Base-by-base conservation (phyloP, 2,888 invertebrate species). In the Lasioglossum marginatum region DNA sequence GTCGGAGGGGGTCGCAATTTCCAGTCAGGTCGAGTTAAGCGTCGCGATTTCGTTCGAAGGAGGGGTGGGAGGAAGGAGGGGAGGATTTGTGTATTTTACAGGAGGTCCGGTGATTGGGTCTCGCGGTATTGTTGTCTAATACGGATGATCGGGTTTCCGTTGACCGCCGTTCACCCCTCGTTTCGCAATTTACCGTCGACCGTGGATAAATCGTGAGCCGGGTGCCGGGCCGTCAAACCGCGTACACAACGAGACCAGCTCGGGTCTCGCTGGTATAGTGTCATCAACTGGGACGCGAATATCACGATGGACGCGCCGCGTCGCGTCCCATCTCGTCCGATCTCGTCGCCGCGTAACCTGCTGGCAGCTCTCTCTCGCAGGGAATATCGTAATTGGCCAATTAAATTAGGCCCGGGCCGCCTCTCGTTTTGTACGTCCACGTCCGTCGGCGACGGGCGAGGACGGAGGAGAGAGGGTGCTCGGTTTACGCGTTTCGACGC, bases 131-230 rank as follows among this genome's bases (percentile, higher is more conserved):
- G 88, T 85, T 88, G 88, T 83, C 85, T 88, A 89, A 91, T 84
- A 86, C 91, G 88, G 85, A 88, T 89, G 87, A 89, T 88, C 83
- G 87, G 86, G 85, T 89, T 87, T 91, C 86, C 85, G 88, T 82
- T n/a, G 82, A 43, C 76, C 63, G 85, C 87, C 87, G 88, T 76
- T 73, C 40, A 84, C 78, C 81, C 79, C 74, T 80, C 82, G 79
- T 70, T 76, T 78, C 79, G 52, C 83, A 63, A 78, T 73, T 83
- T 73, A 75, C 31, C 70, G 34, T 75, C 57, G 82, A n/a, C 77
- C 70, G 80, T 43, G 81, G 81, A 83, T 90, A 90, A 90, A 90
- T 90, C 90, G 89, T 82, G 82, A 66, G 73, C 70, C 16, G 71
- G 40, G 52, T 66, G 57, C 70, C 68, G 40, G 40, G 14, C 70